A percentile compares a stretch with the other conserved stretches of the same genome.
These are phyloP conservation scores for Eriocheir sinensis DNA, from an alignment of 1,140 invertebrate species.

Conservation along the genomic window DNA sequence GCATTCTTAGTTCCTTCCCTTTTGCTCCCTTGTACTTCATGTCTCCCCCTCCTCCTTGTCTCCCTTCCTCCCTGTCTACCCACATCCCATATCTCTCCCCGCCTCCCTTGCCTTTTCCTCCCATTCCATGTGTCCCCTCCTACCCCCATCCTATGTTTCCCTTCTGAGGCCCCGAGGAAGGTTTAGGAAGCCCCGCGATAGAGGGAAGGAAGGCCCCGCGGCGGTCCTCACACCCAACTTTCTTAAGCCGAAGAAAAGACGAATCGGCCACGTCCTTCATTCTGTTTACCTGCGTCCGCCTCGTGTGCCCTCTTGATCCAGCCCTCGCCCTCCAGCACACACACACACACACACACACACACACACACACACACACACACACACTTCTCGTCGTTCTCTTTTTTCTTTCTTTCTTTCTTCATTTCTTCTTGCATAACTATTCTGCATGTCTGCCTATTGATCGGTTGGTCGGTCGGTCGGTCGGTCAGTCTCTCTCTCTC, in stretches of 20 bases:
- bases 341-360: too few relatives aligned
- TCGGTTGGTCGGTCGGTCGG: too few relatives aligned
- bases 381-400: too few relatives aligned
- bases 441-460: too few relatives aligned
- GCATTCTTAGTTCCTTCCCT: not conserved
- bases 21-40: not conserved
- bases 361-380: too few relatives aligned
- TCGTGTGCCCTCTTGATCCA: not conserved
- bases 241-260: not conserved
- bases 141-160: not conserved
- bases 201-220: not conserved
- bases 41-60: too few relatives aligned
- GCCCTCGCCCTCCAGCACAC: too few relatives aligned
- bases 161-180: not conserved
- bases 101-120: not conserved
- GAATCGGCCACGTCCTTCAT: not conserved
- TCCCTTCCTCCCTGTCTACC: not conserved
- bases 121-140: not conserved
- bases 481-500: conserved; percentile 36
- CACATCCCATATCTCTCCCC: not conserved
- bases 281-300: not conserved
- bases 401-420: too few relatives aligned
- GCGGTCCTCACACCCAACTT: not conserved
- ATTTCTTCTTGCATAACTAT: too few relatives aligned
- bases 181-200: not conserved